These are phyloP conservation scores for Acanthornis magna DNA, from an alignment of 2,797 vertebrate genomes.

Conservation along the genomic window DNA sequence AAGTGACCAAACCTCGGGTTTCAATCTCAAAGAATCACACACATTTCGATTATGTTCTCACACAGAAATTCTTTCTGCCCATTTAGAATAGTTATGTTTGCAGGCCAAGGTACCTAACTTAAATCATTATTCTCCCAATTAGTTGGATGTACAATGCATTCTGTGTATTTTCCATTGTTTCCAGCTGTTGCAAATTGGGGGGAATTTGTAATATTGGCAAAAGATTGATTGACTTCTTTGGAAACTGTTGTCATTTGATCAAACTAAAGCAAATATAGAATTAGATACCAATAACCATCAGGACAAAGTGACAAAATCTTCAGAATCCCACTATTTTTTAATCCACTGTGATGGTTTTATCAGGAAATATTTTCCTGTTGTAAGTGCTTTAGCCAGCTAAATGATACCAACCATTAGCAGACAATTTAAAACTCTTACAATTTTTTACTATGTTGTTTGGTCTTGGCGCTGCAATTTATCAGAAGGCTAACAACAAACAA, in stretches of 20 bases:
- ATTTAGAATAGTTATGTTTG: not conserved
- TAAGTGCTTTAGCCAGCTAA: not conserved
- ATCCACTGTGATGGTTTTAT: not conserved
- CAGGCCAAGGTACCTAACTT: not conserved
- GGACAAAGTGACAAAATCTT: not conserved
- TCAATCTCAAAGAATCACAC: not conserved
- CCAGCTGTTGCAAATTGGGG: not conserved
- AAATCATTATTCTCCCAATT: not conserved
- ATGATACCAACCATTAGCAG: not conserved
- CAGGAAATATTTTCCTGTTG: not conserved
- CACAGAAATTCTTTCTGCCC: not conserved
- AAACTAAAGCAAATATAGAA: not conserved
- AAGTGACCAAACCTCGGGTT: not conserved
- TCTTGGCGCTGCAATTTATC: not conserved
- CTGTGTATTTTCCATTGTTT: not conserved
- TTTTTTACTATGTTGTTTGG: not conserved
- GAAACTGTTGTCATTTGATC: not conserved
- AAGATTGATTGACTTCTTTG: not conserved
- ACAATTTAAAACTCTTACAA: not conserved
- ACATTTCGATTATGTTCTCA: not conserved
- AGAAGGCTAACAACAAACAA: not conserved
- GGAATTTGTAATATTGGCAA: not conserved
- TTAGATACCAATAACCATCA: not conserved
- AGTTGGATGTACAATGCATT: not conserved
- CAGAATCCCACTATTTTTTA: not conserved